phyloP scores from a whole-genome alignment of 2,888 invertebrate genomes.

The Oligia strigilis region DNA sequence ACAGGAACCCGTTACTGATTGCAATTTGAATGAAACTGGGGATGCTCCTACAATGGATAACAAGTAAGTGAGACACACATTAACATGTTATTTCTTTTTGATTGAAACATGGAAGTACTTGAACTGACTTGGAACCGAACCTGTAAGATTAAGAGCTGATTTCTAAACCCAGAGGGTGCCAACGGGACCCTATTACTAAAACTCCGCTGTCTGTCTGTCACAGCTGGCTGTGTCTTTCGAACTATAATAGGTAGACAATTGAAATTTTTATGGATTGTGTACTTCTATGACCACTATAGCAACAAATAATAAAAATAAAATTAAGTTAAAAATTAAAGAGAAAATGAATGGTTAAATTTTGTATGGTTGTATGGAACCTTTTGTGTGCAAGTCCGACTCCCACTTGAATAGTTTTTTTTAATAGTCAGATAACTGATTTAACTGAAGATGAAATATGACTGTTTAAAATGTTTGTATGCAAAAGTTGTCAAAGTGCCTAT shows the following conservation, averaged over 20 bases:
- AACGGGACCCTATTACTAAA: not conserved
- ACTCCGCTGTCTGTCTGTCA: not conserved
- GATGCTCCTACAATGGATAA: conserved; percentile 73
- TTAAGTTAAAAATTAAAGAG: no score
- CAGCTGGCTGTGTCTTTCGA: not conserved
- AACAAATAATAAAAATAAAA: not conserved
- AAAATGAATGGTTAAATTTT: no score
- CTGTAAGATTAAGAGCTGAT: not conserved
- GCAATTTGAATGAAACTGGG: conserved; percentile 82
- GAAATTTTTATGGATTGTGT: not conserved
- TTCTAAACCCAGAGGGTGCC: not conserved
- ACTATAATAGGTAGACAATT: not conserved
- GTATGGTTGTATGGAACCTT: no score
- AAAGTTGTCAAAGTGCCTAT: not conserved
- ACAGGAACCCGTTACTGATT: conserved; percentile 75
- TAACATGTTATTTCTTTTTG: not conserved
- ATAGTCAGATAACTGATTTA: not conserved
- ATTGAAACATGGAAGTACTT: not conserved
- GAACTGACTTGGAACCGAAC: not conserved
- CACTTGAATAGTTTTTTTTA: not conserved
- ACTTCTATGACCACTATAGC: not conserved
- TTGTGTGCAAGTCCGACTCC: no score
- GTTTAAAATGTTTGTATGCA: not conserved
- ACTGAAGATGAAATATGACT: not conserved
- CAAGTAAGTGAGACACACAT: conserved; percentile 76